Evolutionary conservation across 2,797 vertebrate species (phyloP).

Genomic region (Aeoliscus strigatus): DNA sequence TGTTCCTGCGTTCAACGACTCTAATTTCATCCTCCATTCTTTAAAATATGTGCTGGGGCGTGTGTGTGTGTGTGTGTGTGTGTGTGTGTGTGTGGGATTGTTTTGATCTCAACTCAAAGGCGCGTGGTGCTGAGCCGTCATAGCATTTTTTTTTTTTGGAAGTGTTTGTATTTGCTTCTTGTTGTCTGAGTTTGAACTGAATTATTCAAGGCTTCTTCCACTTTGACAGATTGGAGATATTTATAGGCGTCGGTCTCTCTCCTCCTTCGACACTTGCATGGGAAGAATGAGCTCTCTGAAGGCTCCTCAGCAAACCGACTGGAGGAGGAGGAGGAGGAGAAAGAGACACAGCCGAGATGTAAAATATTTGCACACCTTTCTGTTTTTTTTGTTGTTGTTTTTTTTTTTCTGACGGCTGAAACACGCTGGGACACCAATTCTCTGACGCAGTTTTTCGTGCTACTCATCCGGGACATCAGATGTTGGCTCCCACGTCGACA

Average conservation of each 20-base stretch:
- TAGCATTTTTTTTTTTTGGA: constrained; percentile 36
- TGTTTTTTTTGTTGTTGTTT: no score
- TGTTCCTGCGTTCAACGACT: neutral
- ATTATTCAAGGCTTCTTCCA: constrained; percentile 59
- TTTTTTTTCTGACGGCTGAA: constrained; percentile 43
- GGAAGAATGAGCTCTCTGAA: constrained; percentile 49
- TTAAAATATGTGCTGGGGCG: constrained; percentile 2
- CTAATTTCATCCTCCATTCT: neutral
- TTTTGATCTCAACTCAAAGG: constrained; percentile 45
- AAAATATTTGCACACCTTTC: constrained; percentile 36
- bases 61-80: no score
- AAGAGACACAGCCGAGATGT: constrained; percentile 23
- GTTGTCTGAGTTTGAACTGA: constrained; percentile 55
- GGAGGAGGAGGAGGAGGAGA: constrained; percentile 25
- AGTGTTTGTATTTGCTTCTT: constrained; percentile 34
- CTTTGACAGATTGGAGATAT: constrained; percentile 59
- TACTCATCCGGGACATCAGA: constrained; percentile 2
- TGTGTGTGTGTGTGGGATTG: constrained; percentile 5
- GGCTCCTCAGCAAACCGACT: constrained; percentile 46
- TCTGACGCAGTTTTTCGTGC: constrained; percentile 12
- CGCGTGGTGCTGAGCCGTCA: constrained; percentile 14
- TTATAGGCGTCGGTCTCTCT: constrained; percentile 61
- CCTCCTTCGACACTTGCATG: constrained; percentile 40
- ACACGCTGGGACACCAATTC: constrained; percentile 25
- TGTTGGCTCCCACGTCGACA: no score